Conservation (phyloP, 2,113 vertebrate genomes). For the Scomber scombrus region DNA sequence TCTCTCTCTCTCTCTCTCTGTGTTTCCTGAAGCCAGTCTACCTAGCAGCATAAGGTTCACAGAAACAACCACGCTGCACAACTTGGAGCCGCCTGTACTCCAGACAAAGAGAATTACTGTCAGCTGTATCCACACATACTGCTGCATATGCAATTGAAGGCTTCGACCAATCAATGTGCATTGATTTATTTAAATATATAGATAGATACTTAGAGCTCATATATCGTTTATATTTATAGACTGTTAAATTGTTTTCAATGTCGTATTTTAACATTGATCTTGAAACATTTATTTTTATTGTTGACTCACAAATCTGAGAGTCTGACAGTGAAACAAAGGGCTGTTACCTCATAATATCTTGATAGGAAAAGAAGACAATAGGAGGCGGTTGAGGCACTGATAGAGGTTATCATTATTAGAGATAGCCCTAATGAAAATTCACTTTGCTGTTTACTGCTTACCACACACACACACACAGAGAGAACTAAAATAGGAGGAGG, state of each 20-base stretch:
- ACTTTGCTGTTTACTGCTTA: slow-evolving; percentile 23
- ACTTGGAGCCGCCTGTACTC: slow-evolving; percentile 62
- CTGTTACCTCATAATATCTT: neutral
- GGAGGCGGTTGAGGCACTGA: neutral
- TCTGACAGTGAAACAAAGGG: neutral
- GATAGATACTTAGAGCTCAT: neutral
- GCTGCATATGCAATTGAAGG: slow-evolving; percentile 26
- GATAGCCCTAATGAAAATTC: neutral
- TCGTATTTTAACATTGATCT: neutral
- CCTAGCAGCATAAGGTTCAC: slow-evolving; percentile 67
- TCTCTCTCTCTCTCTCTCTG: slow-evolving; percentile 27
- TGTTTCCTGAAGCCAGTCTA: slow-evolving; percentile 67
- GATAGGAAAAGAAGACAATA: neutral
- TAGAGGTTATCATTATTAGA: slow-evolving; percentile 13
- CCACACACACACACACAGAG: slow-evolving; percentile 12
- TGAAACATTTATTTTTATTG: neutral
- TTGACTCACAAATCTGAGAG: neutral
- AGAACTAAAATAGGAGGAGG: neutral
- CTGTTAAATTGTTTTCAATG: neutral
- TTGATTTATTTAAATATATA: neutral
- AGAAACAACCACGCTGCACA: slow-evolving; percentile 62
- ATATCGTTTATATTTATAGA: neutral
- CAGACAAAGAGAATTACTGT: slow-evolving; percentile 74
- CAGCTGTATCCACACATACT: slow-evolving; percentile 49
- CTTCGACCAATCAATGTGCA: slow-evolving; percentile 13